Evolutionary conservation across 2,888 invertebrate genomes (phyloP).

Genomic region (Alviniconcha strummeri): DNA sequence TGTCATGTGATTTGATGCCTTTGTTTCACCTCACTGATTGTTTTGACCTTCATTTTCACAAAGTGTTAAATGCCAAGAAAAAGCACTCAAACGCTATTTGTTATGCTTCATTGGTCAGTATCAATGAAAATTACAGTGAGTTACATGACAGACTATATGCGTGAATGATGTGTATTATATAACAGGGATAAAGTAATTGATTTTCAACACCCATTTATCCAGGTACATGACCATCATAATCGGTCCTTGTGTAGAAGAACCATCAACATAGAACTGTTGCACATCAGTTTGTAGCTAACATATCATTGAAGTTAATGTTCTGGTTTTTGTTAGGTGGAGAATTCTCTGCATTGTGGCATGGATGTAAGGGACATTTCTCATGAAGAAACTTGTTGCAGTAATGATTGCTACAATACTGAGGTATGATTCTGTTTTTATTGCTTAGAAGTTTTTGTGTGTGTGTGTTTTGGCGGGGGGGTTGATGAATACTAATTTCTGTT

Average conservation of each 20-base stretch:
- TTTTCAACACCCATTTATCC: neutral
- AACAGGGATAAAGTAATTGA: neutral
- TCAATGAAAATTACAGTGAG: neutral
- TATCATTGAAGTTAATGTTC: neutral
- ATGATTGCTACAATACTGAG: constrained; percentile 13
- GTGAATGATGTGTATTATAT: too few species aligned
- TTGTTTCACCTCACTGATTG: too few species aligned
- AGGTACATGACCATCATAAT: neutral
- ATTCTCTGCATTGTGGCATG: neutral
- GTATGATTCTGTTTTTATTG: neutral
- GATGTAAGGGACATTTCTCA: constrained; percentile 9
- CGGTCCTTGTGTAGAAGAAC: too few species aligned
- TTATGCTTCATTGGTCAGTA: too few species aligned
- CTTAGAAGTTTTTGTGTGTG: neutral
- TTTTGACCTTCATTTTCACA: too few species aligned
- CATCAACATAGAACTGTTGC: too few species aligned
- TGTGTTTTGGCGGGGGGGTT: neutral
- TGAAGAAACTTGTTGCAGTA: constrained; percentile 17
- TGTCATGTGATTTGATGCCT: too few species aligned
- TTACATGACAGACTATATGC: too few species aligned
- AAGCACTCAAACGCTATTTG: too few species aligned
- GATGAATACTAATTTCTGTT: neutral
- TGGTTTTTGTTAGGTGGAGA: neutral
- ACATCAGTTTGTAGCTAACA: neutral
- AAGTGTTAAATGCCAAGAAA: too few species aligned